phyloP scores from a whole-genome alignment of 2,797 vertebrate genomes.

The Acestrorhynchus altus region DNA sequence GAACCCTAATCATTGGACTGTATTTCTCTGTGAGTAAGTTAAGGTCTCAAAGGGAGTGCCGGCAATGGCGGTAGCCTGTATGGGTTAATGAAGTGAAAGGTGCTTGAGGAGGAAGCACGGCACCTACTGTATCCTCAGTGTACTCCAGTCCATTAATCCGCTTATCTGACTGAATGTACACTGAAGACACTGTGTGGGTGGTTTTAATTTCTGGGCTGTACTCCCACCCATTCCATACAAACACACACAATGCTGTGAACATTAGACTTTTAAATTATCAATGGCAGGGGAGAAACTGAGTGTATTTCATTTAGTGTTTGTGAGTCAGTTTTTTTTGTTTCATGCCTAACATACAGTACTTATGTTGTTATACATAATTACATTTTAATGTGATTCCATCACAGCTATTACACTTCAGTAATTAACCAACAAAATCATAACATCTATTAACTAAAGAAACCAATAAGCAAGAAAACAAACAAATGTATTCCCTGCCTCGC shows the following conservation, averaged over 20 bases:
- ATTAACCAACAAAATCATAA: constrained; percentile 11
- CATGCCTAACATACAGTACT: constrained; percentile 12
- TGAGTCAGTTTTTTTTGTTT: background rate
- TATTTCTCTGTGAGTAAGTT: background rate
- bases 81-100: constrained; percentile 38
- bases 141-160: constrained; percentile 32
- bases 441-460: constrained; percentile 10
- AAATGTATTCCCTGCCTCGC: background rate
- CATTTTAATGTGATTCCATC: constrained; percentile 10
- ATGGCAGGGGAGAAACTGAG: background rate
- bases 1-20: background rate
- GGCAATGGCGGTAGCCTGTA: constrained; percentile 2
- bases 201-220: constrained; percentile 40
- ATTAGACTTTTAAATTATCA: constrained; percentile 39
- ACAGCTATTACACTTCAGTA: constrained; percentile 17
- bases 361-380: background rate
- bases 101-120: constrained; percentile 26
- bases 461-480: background rate
- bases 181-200: constrained; percentile 31
- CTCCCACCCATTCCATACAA: constrained; percentile 21
- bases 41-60: background rate
- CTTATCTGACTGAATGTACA: constrained; percentile 38
- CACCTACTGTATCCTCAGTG: constrained; percentile 25
- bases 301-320: constrained; percentile 9
- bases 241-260: constrained; percentile 1